Percentiles rank a stretch among this genome's conserved stretches.
phyloP scores from a whole-genome alignment of 1,140 invertebrate genomes.

The Penaeus vannamei region DNA sequence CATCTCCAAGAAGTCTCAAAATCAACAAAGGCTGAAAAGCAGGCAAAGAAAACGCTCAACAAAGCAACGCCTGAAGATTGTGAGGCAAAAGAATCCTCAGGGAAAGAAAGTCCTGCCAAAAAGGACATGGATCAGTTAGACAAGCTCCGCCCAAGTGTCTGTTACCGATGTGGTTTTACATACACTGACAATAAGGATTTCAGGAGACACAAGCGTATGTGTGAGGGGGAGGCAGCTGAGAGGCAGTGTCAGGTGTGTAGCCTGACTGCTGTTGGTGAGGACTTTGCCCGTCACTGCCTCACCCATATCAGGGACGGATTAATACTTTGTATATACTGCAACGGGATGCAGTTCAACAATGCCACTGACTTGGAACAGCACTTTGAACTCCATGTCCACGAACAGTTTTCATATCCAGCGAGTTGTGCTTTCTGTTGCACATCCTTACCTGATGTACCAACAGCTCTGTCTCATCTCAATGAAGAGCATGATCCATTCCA shows the following conservation, averaged over 20 bases:
- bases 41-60: constrained; percentile 14
- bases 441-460: constrained; percentile 62
- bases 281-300: constrained; percentile 64
- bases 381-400: constrained; percentile 67
- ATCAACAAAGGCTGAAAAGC: constrained; percentile 40
- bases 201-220: constrained; percentile 58
- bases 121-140: constrained; percentile 56
- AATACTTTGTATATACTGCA: constrained; percentile 66
- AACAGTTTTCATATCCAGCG: constrained; percentile 67
- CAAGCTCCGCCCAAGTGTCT: constrained; percentile 58
- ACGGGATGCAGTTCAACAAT: constrained; percentile 61
- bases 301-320: constrained; percentile 62
- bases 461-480: constrained; percentile 61
- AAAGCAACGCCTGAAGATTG: constrained; percentile 29
- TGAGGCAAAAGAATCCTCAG: constrained; percentile 25
- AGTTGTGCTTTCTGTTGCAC: constrained; percentile 66
- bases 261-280: constrained; percentile 52
- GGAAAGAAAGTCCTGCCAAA: constrained; percentile 47
- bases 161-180: constrained; percentile 63
- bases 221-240: constrained; percentile 59
- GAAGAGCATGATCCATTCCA: constrained; percentile 64
- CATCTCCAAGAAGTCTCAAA: constrained; percentile 37
- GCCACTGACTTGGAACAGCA: constrained; percentile 59
- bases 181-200: constrained; percentile 62
- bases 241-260: constrained; percentile 62